Base-by-base conservation (phyloP, 2,888 invertebrate species). In the Synergus itoensis region DNA sequence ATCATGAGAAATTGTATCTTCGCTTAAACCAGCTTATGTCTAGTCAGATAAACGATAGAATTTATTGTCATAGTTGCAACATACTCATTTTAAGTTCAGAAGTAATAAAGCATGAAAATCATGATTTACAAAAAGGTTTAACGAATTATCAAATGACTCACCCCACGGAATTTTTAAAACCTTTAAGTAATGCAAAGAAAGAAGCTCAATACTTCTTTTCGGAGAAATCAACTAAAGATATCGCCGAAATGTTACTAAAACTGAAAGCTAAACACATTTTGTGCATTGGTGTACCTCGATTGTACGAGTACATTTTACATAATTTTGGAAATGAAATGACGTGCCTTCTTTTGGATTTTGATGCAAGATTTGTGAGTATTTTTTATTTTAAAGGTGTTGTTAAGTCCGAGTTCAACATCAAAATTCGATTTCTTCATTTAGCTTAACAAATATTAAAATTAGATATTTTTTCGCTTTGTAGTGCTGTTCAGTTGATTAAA, bases 141-240 rank as follows among this genome's bases (percentile, higher is more conserved):
- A 93, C 93, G 0, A 94, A 95, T 87, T 92, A 95, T 82, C 93
- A 94, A 82, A 91, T 96, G 36, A 87, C 88, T 3, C 93, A 94
- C 85, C 96, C 97, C 0, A 95, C 96, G 0, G 93, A 94, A 78
- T 93, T 97, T 88, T 91, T 98, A 12, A 93, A 94, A 43, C 95
- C 97, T 0, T 89, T 96, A 16, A 94, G 95, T 67, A 94, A 96
- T 92, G 94, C 96, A 76, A 96, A 96, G 85, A 95, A 95, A 40
- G 97, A 98, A 92, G 98, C 98, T 0, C 98, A 98, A 91, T 98
- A 96, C 91, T 94, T 98, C 86, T 98, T 98, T 92, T 94, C 96
- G 1, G 93, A 95, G 82, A 94, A 94, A 82, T 94, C 96, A 41
- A 93, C 96, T 5, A 88, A 93, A 14, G 95, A 96, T 82, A 94